These are phyloP conservation scores for Phainopepla nitens DNA, from an alignment of 2,113 vertebrate genomes.

Conservation along the genomic window DNA sequence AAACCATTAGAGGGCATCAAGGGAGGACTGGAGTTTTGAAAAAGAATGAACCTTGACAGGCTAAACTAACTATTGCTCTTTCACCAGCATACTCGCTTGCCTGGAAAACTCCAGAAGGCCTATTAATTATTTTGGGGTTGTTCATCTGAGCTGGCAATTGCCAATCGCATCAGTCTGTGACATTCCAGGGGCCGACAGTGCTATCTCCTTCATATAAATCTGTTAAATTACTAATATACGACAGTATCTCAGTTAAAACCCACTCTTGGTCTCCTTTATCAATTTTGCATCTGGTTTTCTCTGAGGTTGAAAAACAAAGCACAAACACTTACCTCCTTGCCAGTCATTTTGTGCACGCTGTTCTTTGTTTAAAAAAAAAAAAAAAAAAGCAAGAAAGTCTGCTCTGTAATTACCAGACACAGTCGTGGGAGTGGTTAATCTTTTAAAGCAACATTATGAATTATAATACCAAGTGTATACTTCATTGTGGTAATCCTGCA, in stretches of 20 bases:
- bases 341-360: background rate
- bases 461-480: conserved; percentile 71
- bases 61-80: conserved; percentile 52
- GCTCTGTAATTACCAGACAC: conserved; percentile 61
- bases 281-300: conserved; percentile 54
- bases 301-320: conserved; percentile 43
- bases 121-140: conserved; percentile 64
- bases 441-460: conserved; percentile 75
- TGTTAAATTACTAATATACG: conserved; percentile 46
- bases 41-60: conserved; percentile 71
- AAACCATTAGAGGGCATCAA: conserved; percentile 71
- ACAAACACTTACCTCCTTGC: conserved; percentile 42
- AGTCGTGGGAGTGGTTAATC: conserved; percentile 70
- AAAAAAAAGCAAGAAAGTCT: background rate
- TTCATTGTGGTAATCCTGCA: conserved; percentile 67
- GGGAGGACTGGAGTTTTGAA: conserved; percentile 61
- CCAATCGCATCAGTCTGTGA: conserved; percentile 18
- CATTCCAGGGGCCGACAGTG: conserved; percentile 11
- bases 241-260: background rate
- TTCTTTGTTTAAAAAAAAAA: conserved; percentile 32
- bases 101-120: conserved; percentile 57
- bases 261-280: background rate
- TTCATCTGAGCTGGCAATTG: conserved; percentile 28
- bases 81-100: conserved; percentile 6
- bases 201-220: conserved; percentile 18